Evolutionary conservation across 2,888 invertebrate genomes (phyloP), one percentile per base, ranked within the genome.

Genomic region (Drosophila borborema): DNA sequence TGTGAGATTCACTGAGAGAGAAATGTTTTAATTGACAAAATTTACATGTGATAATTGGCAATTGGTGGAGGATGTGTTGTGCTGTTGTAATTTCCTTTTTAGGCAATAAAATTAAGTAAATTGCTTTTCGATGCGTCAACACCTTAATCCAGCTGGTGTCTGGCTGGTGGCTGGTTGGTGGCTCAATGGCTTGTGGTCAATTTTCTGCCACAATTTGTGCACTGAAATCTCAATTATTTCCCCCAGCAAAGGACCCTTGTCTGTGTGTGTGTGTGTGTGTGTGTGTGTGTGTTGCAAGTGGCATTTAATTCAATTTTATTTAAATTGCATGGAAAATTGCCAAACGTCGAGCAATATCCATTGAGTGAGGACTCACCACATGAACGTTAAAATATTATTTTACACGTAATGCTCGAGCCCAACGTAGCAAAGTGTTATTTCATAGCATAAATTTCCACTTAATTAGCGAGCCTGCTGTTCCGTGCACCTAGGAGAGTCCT

Each of bases 381-480:
- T 64, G 67, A 51, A 65, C 60, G 63, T 73, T 74, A 74, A 86
- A 86, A 86, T 82, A 72, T 82, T 81, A 87, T 87, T 87, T 85
- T 72, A 74, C 67, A 55, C 18, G 67, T 54, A 82, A 81, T 74
- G 79, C 78, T 81, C 60, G 56, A 69, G 68, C 70, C 64, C 18
- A 36, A 64, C 36, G 69, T 40, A 66, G 73, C 71, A 69, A 72
- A 74, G 72, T 78, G 76, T 78, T 83, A 88, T 83, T 86, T 86
- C 77, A 78, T 78, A 78, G 82, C 86, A 83, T 85, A 87, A 86
- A 83, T 88, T 88, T 86, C 88, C 86, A 83, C 80, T 86, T 86
- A 86, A 86, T 86, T 88, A 86, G 88, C 74, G 75, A 53, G 54
- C 46, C 60, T 28, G 54, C 40, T 43, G 23, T 14, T 18, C 51